Conservation (phyloP, 2,797 vertebrate genomes). For the Schizopygopsis pylzovi region DNA sequence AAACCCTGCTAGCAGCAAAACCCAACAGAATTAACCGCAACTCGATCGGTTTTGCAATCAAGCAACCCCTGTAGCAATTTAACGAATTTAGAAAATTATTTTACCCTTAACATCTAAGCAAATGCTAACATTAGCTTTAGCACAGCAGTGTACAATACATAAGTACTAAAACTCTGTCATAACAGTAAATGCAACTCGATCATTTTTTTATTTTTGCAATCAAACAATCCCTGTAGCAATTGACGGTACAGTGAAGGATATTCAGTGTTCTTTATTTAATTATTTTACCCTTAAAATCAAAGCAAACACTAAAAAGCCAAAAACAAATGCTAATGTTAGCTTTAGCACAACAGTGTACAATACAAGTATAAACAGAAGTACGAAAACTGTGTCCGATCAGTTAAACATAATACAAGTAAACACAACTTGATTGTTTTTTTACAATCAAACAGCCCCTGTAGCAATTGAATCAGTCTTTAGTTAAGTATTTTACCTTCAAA, state of each 20-base stretch:
- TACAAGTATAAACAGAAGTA: neutral
- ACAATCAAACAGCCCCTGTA: neutral
- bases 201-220: too few species aligned
- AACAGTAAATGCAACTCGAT: neutral
- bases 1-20: conserved; percentile 1
- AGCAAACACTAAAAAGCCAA: neutral
- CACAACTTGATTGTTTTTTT: neutral
- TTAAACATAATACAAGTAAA: neutral
- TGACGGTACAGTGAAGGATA: neutral
- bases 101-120: neutral
- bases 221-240: neutral
- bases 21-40: conserved; percentile 11
- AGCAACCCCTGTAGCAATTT: neutral
- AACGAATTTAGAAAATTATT: neutral
- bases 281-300: neutral
- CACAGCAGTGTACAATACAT: neutral
- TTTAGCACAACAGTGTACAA: neutral
- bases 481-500: neutral
- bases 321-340: neutral
- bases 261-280: neutral
- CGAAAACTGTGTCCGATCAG: neutral
- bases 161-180: neutral
- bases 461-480: neutral
- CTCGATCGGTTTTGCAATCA: neutral
- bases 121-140: conserved; percentile 4